A percentile compares a stretch with the other conserved stretches of the same genome.
Evolutionary conservation across 2,797 vertebrate genomes (phyloP).

Genomic region (Sebastes taczanowskii): DNA sequence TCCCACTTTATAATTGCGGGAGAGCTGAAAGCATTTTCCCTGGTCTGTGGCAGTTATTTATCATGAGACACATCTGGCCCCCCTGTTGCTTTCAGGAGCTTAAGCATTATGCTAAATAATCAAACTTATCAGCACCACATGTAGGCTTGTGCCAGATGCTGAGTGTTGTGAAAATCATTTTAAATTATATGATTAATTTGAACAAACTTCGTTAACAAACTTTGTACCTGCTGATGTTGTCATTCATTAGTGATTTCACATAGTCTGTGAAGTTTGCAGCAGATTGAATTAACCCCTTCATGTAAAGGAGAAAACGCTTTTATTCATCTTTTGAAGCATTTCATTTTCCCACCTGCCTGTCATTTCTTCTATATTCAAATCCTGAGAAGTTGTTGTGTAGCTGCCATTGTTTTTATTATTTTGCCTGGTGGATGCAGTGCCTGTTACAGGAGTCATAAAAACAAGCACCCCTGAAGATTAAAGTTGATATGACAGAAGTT

Average conservation of each 20-base stretch:
- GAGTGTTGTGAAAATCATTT: conserved; percentile 53
- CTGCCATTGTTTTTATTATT: neutral
- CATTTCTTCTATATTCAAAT: conserved; percentile 1
- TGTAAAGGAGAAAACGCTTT: neutral
- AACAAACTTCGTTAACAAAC: conserved; percentile 46
- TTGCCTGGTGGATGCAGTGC: neutral
- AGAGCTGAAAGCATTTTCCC: conserved; percentile 14
- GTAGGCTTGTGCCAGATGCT: conserved; percentile 61
- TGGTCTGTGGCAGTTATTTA: conserved; percentile 43
- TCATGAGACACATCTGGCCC: conserved; percentile 67
- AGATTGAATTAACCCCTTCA: neutral
- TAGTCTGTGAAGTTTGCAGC: neutral
- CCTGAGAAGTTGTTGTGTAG: neutral
- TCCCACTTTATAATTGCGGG: conserved; percentile 19
- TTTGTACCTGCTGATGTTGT: conserved; percentile 35
- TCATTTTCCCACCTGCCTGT: neutral
- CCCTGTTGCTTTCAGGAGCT: conserved; percentile 47
- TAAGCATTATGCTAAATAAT: conserved; percentile 65
- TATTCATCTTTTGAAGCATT: neutral
- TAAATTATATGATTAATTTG: conserved; percentile 43
- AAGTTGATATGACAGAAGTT: neutral
- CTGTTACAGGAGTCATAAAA: conserved; percentile 3
- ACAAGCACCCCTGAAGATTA: conserved; percentile 19
- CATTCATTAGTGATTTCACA: conserved; percentile 1
- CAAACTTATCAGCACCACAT: conserved; percentile 53